Evolutionary conservation across 2,113 vertebrate species (phyloP).

Genomic region (Pteronura brasiliensis): DNA sequence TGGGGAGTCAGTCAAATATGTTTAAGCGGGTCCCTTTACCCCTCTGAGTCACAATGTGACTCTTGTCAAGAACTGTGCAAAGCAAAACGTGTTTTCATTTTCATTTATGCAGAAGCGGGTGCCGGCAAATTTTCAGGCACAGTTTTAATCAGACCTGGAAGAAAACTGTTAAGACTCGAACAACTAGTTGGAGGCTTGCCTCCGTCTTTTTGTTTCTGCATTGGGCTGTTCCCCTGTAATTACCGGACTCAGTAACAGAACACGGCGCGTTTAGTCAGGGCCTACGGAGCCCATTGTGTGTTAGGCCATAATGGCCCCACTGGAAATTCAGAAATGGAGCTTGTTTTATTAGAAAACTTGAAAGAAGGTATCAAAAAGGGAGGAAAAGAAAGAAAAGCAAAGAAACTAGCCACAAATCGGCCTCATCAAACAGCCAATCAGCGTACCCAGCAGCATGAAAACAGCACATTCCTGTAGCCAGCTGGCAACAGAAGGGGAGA

Average conservation of each 20-base stretch:
- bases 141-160: background rate
- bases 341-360: background rate
- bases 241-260: background rate
- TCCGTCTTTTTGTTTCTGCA: constrained; percentile 31
- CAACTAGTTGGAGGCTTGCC: background rate
- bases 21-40: background rate
- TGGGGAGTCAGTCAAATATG: background rate
- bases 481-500: background rate
- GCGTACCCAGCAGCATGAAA: background rate
- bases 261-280: background rate
- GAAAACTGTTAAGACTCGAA: background rate
- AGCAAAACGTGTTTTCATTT: background rate
- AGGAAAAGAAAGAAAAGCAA: background rate
- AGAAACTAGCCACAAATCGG: background rate
- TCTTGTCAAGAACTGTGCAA: background rate
- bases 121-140: background rate
- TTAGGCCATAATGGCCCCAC: background rate
- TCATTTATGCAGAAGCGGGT: background rate
- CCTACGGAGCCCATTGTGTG: background rate
- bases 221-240: background rate
- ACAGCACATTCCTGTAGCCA: background rate
- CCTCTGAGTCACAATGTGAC: background rate
- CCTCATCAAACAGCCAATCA: background rate
- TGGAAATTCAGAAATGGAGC: constrained; percentile 25
- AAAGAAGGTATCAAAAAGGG: background rate